Percentiles rank a stretch among this genome's conserved stretches.
Conservation (phyloP, 2,113 vertebrate species). For the Ailuropoda melanoleuca region DNA sequence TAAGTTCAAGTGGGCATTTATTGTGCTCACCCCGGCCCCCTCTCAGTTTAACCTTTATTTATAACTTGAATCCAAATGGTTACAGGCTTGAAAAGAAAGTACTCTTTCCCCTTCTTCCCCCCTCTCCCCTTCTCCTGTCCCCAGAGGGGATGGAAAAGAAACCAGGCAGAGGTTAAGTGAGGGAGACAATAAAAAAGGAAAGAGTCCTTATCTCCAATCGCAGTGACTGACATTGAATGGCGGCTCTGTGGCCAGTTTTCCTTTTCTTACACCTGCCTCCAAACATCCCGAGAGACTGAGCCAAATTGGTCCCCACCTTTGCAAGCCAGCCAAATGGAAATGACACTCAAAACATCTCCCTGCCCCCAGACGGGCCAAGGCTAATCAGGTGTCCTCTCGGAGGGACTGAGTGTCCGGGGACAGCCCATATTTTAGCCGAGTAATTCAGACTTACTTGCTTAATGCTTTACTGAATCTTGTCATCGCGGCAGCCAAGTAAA, state of each 20-base stretch:
- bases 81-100: background rate
- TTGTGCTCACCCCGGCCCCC: background rate
- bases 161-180: constrained; percentile 49
- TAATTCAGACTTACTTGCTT: constrained; percentile 63
- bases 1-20: constrained; percentile 33
- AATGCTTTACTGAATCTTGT: constrained; percentile 76
- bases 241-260: background rate
- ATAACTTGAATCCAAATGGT: constrained; percentile 39
- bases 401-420: background rate
- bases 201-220: constrained; percentile 31
- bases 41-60: constrained; percentile 66
- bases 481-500: constrained; percentile 61
- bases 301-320: background rate
- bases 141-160: constrained; percentile 4
- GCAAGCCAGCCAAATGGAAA: constrained; percentile 12
- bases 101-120: background rate
- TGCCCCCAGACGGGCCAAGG: background rate
- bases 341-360: background rate
- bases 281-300: constrained; percentile 21
- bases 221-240: constrained; percentile 19
- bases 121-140: background rate
- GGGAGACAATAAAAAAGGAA: constrained; percentile 31
- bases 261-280: background rate
- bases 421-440: constrained; percentile 60
- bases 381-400: background rate